These are phyloP conservation scores for Reticulitermes lucifugus DNA, from an alignment of 2,888 invertebrate genomes.

Conservation along the genomic window DNA sequence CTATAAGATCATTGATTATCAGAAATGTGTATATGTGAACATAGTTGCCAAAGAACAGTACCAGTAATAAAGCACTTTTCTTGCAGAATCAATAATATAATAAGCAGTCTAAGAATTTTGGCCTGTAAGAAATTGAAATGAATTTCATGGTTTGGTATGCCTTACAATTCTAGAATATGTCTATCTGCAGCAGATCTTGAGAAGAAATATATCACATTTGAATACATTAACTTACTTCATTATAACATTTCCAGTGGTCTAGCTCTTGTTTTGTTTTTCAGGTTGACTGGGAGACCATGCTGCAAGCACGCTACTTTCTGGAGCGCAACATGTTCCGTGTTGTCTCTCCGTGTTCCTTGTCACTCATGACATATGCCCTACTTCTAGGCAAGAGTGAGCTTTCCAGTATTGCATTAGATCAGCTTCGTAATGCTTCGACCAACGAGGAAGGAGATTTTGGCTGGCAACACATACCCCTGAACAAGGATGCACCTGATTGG, in stretches of 20 bases:
- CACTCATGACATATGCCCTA: conserved; percentile 71
- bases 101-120: too few species aligned
- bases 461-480: conserved; percentile 70
- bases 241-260: neutral
- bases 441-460: conserved; percentile 77
- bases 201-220: neutral
- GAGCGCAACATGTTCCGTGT: conserved; percentile 70
- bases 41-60: too few species aligned
- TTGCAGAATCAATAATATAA: too few species aligned
- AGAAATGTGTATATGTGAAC: too few species aligned
- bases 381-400: conserved; percentile 69
- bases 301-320: conserved; percentile 69
- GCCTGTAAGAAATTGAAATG: too few species aligned
- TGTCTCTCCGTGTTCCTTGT: conserved; percentile 70
- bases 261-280: conserved; percentile 1
- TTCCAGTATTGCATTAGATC: conserved; percentile 70
- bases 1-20: too few species aligned
- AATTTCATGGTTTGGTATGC: too few species aligned
- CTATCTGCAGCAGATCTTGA: too few species aligned
- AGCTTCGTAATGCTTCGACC: conserved; percentile 71
- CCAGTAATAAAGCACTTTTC: too few species aligned
- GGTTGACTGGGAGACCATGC: conserved; percentile 56
- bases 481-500: conserved; percentile 49
- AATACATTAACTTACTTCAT: neutral
- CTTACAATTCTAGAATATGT: too few species aligned